phyloP scores from a whole-genome alignment of 2,888 invertebrate genomes.

The Argyresthia goedartella region DNA sequence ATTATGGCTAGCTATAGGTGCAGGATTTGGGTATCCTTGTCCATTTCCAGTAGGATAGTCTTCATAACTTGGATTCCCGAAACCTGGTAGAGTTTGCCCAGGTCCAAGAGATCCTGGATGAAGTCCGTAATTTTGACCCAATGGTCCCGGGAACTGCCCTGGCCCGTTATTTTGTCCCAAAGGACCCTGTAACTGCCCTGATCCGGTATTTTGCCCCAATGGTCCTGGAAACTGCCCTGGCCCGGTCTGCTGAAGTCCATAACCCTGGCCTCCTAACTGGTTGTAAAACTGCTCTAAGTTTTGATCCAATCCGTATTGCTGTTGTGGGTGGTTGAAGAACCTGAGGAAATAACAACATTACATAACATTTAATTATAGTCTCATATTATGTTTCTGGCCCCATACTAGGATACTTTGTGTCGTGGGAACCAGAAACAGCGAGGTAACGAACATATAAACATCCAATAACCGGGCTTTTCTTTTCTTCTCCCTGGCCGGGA shows the following conservation, averaged over 20 bases:
- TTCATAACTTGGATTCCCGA: not conserved
- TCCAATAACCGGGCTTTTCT: too few species aligned
- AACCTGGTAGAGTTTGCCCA: not conserved
- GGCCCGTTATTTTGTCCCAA: not conserved
- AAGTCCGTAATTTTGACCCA: not conserved
- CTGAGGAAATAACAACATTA: conserved; percentile 72
- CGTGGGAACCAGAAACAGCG: too few species aligned
- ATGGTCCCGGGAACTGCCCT: conserved; percentile 7
- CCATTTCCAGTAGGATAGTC: not conserved
- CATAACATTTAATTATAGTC: too few species aligned
- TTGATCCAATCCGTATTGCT: conserved; percentile 22
- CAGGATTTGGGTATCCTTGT: not conserved
- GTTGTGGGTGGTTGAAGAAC: conserved; percentile 75
- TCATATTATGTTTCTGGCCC: too few species aligned
- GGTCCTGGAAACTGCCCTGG: conserved; percentile 7
- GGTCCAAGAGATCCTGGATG: not conserved
- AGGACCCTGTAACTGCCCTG: conserved; percentile 6
- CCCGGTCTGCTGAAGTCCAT: not conserved
- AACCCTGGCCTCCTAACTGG: conserved; percentile 21
- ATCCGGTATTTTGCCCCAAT: not conserved
- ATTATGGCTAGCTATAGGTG: conserved; percentile 1
- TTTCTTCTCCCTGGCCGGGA: too few species aligned
- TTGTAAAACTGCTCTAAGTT: conserved; percentile 49
- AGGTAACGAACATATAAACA: too few species aligned
- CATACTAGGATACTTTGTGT: too few species aligned